Percentiles rank a stretch among this genome's conserved stretches.
phyloP scores from a whole-genome alignment of 1,140 invertebrate genomes.

The Drosophila parabipectinata region DNA sequence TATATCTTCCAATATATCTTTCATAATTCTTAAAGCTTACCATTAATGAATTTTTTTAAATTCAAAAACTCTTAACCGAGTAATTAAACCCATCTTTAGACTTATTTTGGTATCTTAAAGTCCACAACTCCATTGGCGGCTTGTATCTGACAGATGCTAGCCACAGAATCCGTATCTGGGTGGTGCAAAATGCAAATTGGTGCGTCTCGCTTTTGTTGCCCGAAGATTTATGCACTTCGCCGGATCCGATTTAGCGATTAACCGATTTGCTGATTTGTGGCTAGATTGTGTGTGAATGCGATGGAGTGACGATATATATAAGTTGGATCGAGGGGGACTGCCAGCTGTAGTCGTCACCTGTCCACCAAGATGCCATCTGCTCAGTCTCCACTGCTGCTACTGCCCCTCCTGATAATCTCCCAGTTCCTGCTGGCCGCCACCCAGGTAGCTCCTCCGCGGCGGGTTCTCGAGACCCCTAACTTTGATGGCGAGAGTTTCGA shows the following conservation, averaged over 20 bases:
- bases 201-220: slow-evolving; percentile 27
- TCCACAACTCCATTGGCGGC: too few relatives aligned
- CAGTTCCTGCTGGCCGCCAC: background rate
- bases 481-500: slow-evolving; percentile 45
- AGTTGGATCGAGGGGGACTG: background rate
- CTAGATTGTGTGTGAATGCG: slow-evolving; percentile 15
- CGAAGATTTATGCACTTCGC: slow-evolving; percentile 51
- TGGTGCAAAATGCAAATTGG: slow-evolving; percentile 47
- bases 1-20: too few relatives aligned
- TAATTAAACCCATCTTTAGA: background rate
- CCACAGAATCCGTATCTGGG: slow-evolving; percentile 7
- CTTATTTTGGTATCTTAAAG: background rate
- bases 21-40: too few relatives aligned
- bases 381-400: slow-evolving; percentile 27
- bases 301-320: slow-evolving; percentile 27
- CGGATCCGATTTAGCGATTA: slow-evolving; percentile 5
- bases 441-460: slow-evolving; percentile 14
- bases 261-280: slow-evolving; percentile 40
- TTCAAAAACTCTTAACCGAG: background rate
- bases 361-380: slow-evolving; percentile 29
- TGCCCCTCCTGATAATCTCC: background rate
- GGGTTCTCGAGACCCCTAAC: slow-evolving; percentile 33
- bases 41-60: too few relatives aligned
- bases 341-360: background rate
- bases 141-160: slow-evolving; percentile 11